Evolutionary conservation across 2,797 vertebrate genomes (phyloP), one percentile per base, ranked within the genome.

Genomic region (Hippopotamyrus pictus): DNA sequence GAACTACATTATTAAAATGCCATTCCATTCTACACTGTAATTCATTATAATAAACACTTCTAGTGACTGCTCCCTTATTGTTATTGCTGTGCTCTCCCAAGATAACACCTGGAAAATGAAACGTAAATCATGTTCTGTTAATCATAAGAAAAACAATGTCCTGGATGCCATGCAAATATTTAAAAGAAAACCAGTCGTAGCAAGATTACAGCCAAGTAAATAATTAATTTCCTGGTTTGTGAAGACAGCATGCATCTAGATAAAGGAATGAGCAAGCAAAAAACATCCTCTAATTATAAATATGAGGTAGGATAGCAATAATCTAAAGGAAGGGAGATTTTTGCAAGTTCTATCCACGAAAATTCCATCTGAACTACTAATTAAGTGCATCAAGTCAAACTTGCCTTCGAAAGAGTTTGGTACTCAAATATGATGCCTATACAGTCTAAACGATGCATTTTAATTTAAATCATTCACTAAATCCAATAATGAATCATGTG

Each of bases 181-280:
- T 41, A 41, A 76, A 76, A 41, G 33, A 76, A 76, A 41, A 76
- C 37, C 37, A 84, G 79, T 48, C 79, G 2, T 50, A 84, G 44
- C n/a, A 50, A 76, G 73, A 76, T 76, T 84, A 50, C 79, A 46
- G 79, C 46, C 79, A 84, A 50, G 41, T 84, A 84, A 84, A 84
- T 84, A 84, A 84, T 84, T 84, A 84, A 50, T 84, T 84, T 84
- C 79, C 79, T 84, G 79, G 79, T 50, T 84, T 48, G 19, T 22
- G 48, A 84, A 84, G 44, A 50, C 41, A 84, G 8, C 19, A 50
- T 4, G 44, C 79, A 25, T 44, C 41, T 84, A 50, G 73, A 76
- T 41, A 76, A 76, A 76, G 14, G 73, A 37, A 76, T 41, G 73
- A 76, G 17, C 29, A 8, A 79, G 62, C 44, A 29, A 19, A 22